Conservation (phyloP, 1,140 invertebrate genomes). For the Drosophila tropicalis region DNA sequence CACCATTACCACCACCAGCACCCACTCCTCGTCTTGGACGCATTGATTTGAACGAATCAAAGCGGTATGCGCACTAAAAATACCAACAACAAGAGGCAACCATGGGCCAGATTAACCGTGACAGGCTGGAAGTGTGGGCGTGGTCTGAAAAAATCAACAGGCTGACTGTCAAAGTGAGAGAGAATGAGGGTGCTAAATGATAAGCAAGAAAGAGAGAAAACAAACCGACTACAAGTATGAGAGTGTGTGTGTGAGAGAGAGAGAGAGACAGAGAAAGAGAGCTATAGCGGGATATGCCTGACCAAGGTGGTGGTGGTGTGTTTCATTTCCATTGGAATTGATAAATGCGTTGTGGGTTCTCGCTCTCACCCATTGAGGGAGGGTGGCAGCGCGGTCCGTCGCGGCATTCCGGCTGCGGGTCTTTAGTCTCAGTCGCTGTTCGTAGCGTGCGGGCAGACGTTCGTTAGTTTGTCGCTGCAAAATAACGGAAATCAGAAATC, state of each 20-base stretch:
- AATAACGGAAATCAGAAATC: slow-evolving; percentile 41
- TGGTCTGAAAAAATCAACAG: slow-evolving; percentile 55
- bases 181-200: background rate
- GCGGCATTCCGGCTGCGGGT: slow-evolving; percentile 16
- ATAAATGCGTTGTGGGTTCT: slow-evolving; percentile 34
- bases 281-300: slow-evolving; percentile 1
- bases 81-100: slow-evolving; percentile 71
- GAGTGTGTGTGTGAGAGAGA: slow-evolving; percentile 9
- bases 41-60: slow-evolving; percentile 81
- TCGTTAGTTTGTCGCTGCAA: slow-evolving; percentile 25
- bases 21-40: slow-evolving; percentile 52
- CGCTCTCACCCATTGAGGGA: slow-evolving; percentile 44
- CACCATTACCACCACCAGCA: background rate
- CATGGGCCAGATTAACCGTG: slow-evolving; percentile 64
- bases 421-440: slow-evolving; percentile 46
- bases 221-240: no score
- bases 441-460: slow-evolving; percentile 56
- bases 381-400: slow-evolving; percentile 12
- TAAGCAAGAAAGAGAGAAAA: background rate
- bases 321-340: slow-evolving; percentile 68
- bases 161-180: slow-evolving; percentile 36
- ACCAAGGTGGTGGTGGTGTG: slow-evolving; percentile 62
- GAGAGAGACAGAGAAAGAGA: background rate
- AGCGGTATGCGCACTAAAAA: slow-evolving; percentile 81
- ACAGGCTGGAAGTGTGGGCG: slow-evolving; percentile 69